Conservation (phyloP, 1,140 invertebrate species). For the Metaphire vulgaris region DNA sequence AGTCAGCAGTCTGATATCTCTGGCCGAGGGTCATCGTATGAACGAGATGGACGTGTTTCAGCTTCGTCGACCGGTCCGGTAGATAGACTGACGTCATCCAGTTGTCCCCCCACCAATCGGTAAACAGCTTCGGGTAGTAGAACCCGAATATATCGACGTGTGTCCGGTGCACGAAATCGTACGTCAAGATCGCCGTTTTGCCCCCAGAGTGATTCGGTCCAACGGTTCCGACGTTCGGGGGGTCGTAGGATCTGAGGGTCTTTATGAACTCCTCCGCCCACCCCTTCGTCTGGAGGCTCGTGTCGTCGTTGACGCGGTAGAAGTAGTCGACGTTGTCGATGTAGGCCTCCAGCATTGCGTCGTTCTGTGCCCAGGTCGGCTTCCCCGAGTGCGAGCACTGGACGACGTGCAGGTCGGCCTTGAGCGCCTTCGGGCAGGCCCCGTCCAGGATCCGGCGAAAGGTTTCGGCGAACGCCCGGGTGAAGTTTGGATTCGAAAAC, state of each 20-base stretch:
- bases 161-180: constrained; percentile 24
- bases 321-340: constrained; percentile 26
- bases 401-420: constrained; percentile 19
- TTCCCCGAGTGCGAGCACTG: constrained; percentile 22
- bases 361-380: constrained; percentile 30
- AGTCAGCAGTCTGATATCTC: no score
- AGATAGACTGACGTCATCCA: constrained; percentile 28
- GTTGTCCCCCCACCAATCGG: constrained; percentile 30
- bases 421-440: constrained; percentile 4
- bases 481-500: not conserved
- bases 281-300: not conserved
- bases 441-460: not conserved
- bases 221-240: constrained; percentile 8
- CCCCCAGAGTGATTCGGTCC: constrained; percentile 10
- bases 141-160: constrained; percentile 25
- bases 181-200: constrained; percentile 16
- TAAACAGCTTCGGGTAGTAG: constrained; percentile 29
- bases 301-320: constrained; percentile 30
- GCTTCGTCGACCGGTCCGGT: constrained; percentile 8
- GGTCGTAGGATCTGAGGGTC: constrained; percentile 9
- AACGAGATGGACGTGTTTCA: constrained; percentile 1
- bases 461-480: not conserved
- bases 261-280: constrained; percentile 27
- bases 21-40: no score
- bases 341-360: constrained; percentile 30